Conservation (phyloP, 2,797 vertebrate species). For the Masticophis lateralis region DNA sequence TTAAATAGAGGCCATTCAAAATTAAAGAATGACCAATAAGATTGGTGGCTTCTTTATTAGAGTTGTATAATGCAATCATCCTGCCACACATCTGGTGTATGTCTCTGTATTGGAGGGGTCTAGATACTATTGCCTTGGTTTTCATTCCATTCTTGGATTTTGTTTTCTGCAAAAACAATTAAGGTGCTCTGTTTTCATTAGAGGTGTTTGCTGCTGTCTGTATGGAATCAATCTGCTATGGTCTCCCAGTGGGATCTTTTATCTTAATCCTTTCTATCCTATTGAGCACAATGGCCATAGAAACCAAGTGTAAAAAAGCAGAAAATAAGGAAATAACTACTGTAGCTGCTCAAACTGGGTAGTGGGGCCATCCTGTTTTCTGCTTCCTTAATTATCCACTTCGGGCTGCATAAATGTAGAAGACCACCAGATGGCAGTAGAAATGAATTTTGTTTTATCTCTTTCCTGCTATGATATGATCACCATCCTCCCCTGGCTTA, state of each 20-base stretch:
- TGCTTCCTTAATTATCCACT: not conserved
- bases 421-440: not conserved
- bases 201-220: not conserved
- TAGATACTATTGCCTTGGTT: not conserved
- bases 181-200: not conserved
- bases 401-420: not conserved
- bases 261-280: not conserved
- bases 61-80: not conserved
- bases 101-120: not conserved
- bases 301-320: not conserved
- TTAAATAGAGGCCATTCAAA: not conserved
- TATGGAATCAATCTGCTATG: not conserved
- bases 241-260: not conserved
- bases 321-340: not conserved
- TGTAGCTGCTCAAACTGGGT: not conserved
- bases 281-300: not conserved
- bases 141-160: not conserved
- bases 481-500: not conserved
- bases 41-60: not conserved
- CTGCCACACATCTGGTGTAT: not conserved
- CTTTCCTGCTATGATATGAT: not conserved
- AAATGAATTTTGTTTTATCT: not conserved
- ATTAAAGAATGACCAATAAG: not conserved
- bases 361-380: not conserved
- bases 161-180: not conserved